Conservation (phyloP, 2,797 vertebrate genomes). For the Denticeps clupeoides region DNA sequence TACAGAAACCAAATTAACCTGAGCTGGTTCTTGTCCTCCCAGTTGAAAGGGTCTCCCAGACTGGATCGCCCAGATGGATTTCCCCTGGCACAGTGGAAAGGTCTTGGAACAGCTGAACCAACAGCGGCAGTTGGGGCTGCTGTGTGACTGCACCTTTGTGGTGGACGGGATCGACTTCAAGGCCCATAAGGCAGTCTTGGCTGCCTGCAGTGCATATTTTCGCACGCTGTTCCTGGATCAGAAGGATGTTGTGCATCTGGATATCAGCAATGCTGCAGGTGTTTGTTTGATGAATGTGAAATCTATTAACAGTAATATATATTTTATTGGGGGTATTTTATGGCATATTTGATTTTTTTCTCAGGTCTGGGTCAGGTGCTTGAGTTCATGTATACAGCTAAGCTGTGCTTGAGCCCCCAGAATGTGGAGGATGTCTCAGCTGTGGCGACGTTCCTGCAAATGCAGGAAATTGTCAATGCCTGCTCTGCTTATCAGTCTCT, state of each 20-base stretch:
- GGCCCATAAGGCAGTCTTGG: slow-evolving; percentile 90
- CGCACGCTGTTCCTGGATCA: slow-evolving; percentile 90
- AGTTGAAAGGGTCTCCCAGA: slow-evolving; percentile 4
- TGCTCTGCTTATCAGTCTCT: slow-evolving; percentile 81
- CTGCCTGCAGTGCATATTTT: slow-evolving; percentile 93
- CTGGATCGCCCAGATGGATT: slow-evolving; percentile 69
- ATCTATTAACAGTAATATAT: background rate
- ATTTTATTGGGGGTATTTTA: background rate
- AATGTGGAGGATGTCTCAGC: slow-evolving; percentile 86
- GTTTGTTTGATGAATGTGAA: background rate
- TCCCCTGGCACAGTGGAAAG: slow-evolving; percentile 87
- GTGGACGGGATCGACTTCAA: slow-evolving; percentile 94
- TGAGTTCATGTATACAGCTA: slow-evolving; percentile 97
- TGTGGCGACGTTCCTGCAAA: slow-evolving; percentile 87
- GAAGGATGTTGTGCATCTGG: slow-evolving; percentile 94
- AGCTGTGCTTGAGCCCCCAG: slow-evolving; percentile 74
- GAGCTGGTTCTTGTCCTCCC: no score
- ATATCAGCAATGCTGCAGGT: slow-evolving; percentile 97
- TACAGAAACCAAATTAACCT: no score
- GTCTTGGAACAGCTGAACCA: slow-evolving; percentile 88
- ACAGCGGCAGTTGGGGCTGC: slow-evolving; percentile 80
- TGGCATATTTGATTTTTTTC: slow-evolving; percentile 14
- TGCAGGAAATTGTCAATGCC: slow-evolving; percentile 86
- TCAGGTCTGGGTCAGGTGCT: slow-evolving; percentile 87
- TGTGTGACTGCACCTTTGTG: slow-evolving; percentile 96